Conservation (phyloP, 1,140 invertebrate genomes). For the Luehdorfia chinensis region DNA sequence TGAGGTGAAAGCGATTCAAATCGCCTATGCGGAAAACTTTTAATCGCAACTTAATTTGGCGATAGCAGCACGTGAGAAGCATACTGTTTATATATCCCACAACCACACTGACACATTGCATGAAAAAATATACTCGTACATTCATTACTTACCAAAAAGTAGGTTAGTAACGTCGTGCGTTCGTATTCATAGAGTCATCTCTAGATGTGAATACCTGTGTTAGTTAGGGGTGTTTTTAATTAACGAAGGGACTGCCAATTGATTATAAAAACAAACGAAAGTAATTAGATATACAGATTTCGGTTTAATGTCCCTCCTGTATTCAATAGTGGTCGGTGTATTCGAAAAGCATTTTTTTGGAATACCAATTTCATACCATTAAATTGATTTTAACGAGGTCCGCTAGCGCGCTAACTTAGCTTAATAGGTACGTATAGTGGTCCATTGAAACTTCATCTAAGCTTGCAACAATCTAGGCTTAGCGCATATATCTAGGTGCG, state of each 20-base stretch:
- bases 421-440: constrained; percentile 20
- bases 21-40: neutral
- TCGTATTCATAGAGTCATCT: constrained; percentile 6
- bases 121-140: constrained; percentile 2
- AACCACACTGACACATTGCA: constrained; percentile 5
- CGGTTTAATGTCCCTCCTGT: too few species aligned
- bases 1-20: constrained; percentile 1
- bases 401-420: constrained; percentile 1
- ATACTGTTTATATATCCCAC: neutral
- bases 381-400: constrained; percentile 10
- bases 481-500: constrained; percentile 20
- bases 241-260: too few species aligned
- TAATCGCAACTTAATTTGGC: neutral
- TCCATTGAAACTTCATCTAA: constrained; percentile 25
- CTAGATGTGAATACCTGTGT: neutral
- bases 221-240: too few species aligned
- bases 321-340: too few species aligned
- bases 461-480: constrained; percentile 21
- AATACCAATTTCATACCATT: neutral
- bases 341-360: neutral
- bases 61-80: neutral
- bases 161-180: constrained; percentile 14
- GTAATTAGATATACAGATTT: too few species aligned
- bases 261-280: too few species aligned
- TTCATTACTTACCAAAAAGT: constrained; percentile 12